phyloP scores from a whole-genome alignment of 2,888 invertebrate genomes.

The Heteromyza rotundicornis region DNA sequence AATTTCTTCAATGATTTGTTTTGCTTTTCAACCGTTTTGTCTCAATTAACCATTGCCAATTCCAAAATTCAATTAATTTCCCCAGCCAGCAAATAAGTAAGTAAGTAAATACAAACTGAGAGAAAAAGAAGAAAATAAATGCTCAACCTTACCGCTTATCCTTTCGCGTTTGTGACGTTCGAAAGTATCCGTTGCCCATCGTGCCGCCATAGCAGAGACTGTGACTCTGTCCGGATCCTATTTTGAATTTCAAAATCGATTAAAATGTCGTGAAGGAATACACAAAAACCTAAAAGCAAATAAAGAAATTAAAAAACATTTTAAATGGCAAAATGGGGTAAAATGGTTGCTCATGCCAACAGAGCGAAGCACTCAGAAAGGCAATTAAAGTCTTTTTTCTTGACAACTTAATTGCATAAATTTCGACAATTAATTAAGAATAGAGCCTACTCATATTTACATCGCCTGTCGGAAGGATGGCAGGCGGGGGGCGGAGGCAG shows the following conservation, averaged over 20 bases:
- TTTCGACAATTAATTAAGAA: not conserved
- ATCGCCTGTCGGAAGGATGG: no score
- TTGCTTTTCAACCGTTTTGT: not conserved
- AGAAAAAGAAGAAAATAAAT: slow-evolving; percentile 29
- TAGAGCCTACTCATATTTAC: not conserved
- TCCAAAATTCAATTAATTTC: no score
- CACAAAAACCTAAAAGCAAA: slow-evolving; percentile 6
- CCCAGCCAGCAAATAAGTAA: no score
- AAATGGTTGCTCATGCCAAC: not conserved
- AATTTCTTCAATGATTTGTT: no score
- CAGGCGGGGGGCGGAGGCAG: not conserved
- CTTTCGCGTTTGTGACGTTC: slow-evolving; percentile 65
- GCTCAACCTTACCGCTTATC: slow-evolving; percentile 68
- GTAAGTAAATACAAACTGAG: no score
- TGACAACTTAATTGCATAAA: not conserved
- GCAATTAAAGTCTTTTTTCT: not conserved
- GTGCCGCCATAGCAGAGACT: slow-evolving; percentile 64
- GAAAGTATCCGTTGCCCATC: slow-evolving; percentile 63
- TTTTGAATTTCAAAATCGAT: slow-evolving; percentile 62
- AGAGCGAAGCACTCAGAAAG: no score
- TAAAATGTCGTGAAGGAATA: slow-evolving; percentile 26
- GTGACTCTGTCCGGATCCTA: slow-evolving; percentile 68
- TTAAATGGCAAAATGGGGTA: not conserved
- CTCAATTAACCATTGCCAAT: no score
- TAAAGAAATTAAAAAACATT: not conserved